Evolutionary conservation across 2,797 vertebrate genomes (phyloP), one percentile per base, ranked within the genome.

Genomic region (Sebastes hopkinsi): DNA sequence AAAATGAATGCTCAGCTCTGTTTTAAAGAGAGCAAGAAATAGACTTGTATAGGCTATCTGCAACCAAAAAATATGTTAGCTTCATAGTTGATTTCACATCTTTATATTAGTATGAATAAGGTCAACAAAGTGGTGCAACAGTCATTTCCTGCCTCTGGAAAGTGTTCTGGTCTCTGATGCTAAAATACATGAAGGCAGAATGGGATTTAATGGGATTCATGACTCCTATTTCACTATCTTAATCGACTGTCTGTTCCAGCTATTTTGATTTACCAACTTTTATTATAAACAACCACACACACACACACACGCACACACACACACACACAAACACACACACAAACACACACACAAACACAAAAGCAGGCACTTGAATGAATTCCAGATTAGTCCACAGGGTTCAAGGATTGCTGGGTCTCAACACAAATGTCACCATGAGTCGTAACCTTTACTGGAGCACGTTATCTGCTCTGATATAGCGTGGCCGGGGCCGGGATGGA

Each of bases 401-500:
- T 92, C 88, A 67, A 68, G 79, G 91, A 97, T 87, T 95, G 89
- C 84, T 85, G 87, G 86, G 83, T 93, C 91, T 92, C 90, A 93
- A 92, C 90, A 95, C 89, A 95, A 96, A 96, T 96, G 95, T 95
- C 95, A 96, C 73, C 52, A 89, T 93, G 90, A 89, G 88, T 94
- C 85, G 89, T 96, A 95, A 96, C 95, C 95, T 96, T 96, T 95
- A 93, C 90, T 87, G 68, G 84, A 92, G 90, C 92, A 87, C 82
- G 91, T 96, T 96, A 96, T 96, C 95, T 95, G 93, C 92, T 89
- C 90, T 92, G 93, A 95, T 94, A 95, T 94, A 88, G 94, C 86
- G 65, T 65, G 86, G 85, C 86, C 56, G 23, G 54, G 88, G 64
- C 77, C 30, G 71, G 90, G 90, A 80, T 6, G 87, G 86, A 23